phyloP scores from a whole-genome alignment of 2,888 invertebrate species.

The Phymatocera aterrima region DNA sequence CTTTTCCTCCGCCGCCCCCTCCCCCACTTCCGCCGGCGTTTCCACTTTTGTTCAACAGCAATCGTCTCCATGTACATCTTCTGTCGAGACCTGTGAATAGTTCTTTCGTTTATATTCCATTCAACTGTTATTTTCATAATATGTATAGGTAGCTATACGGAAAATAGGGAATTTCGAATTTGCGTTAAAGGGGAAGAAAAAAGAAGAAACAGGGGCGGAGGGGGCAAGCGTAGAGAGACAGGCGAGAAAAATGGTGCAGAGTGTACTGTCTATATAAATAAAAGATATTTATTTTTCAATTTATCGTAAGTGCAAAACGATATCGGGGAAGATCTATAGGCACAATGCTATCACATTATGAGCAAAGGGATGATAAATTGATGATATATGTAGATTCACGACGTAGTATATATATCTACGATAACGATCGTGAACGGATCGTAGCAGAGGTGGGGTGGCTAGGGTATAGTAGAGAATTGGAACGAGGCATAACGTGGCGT shows the following conservation, averaged over 20 bases:
- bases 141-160: too few relatives aligned
- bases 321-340: neutral
- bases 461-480: neutral
- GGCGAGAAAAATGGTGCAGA: too few relatives aligned
- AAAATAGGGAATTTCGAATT: too few relatives aligned
- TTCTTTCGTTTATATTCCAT: neutral
- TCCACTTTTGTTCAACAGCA: conserved; percentile 75
- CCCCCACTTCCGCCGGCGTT: conserved; percentile 61
- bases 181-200: neutral
- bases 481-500: neutral
- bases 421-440: too few relatives aligned
- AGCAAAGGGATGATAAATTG: conserved; percentile 15
- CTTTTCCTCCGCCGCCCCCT: conserved; percentile 60
- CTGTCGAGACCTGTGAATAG: conserved; percentile 78
- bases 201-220: neutral
- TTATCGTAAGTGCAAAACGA: conserved; percentile 2
- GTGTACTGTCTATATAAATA: neutral
- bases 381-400: conserved; percentile 6
- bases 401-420: too few relatives aligned
- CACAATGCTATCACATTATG: too few relatives aligned
- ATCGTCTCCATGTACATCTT: conserved; percentile 86
- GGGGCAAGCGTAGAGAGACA: too few relatives aligned
- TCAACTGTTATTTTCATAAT: too few relatives aligned
- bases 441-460: too few relatives aligned
- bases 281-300: neutral